Percentiles rank a stretch among this genome's conserved stretches.
phyloP scores from a whole-genome alignment of 2,888 invertebrate genomes.

The Drosophila heteroneura region DNA sequence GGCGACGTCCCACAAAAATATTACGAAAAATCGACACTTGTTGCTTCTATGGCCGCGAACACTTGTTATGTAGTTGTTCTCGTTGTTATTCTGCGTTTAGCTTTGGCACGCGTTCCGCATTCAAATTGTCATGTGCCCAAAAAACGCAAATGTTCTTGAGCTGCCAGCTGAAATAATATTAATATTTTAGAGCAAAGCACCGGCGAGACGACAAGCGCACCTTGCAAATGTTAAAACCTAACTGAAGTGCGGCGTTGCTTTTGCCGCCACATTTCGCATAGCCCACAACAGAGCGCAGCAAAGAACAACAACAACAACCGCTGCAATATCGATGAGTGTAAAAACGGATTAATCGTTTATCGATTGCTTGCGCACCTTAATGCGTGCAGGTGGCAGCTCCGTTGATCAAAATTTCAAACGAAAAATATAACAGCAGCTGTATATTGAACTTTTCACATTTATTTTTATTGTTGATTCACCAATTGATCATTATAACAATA shows the following conservation, averaged over 20 bases:
- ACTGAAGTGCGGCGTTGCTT: slow-evolving; percentile 54
- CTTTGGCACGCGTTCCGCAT: slow-evolving; percentile 60
- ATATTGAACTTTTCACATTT: not conserved
- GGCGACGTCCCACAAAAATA: slow-evolving; percentile 27
- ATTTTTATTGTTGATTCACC: slow-evolving; percentile 47
- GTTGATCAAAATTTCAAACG: not conserved
- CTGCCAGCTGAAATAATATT: slow-evolving; percentile 24
- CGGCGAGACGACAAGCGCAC: slow-evolving; percentile 59
- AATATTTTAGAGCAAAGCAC: slow-evolving; percentile 8
- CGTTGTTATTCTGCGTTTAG: slow-evolving; percentile 29
- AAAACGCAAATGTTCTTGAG: slow-evolving; percentile 54
- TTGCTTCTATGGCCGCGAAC: slow-evolving; percentile 48
- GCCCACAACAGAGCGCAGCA: slow-evolving; percentile 15
- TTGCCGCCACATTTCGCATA: slow-evolving; percentile 71
- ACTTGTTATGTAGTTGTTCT: slow-evolving; percentile 39
- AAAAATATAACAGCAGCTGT: not conserved
- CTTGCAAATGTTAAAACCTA: slow-evolving; percentile 67
- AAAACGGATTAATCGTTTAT: slow-evolving; percentile 20
- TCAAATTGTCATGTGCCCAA: slow-evolving; percentile 46
- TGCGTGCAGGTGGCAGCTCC: slow-evolving; percentile 17
- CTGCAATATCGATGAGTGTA: slow-evolving; percentile 31
- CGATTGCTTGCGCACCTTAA: slow-evolving; percentile 11
- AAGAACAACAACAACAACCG: slow-evolving; percentile 20
- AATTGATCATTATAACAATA: slow-evolving; percentile 46
- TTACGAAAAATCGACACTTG: slow-evolving; percentile 53